Conservation (phyloP, 37 sponge, comb jelly and placozoan species). For the Crambe crambe region DNA sequence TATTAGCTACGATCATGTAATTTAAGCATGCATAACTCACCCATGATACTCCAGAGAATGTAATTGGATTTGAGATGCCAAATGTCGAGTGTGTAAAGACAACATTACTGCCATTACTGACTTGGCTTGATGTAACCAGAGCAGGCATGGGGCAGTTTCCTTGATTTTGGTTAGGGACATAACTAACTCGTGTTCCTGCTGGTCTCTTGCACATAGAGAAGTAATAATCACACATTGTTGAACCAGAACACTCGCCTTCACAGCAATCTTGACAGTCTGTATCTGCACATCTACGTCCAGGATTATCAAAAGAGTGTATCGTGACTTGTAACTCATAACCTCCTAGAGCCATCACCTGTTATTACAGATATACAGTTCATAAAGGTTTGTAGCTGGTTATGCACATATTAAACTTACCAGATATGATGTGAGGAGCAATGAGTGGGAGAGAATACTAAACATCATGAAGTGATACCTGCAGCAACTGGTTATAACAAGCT, state of each 20-base stretch:
- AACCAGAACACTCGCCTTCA: background rate
- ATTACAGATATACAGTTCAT: too few species aligned
- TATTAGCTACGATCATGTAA: too few species aligned
- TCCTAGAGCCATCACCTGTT: too few species aligned
- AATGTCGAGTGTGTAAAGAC: background rate
- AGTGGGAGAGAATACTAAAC: too few species aligned
- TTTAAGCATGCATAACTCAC: conserved; percentile 3
- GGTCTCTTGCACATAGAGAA: conserved; percentile 1
- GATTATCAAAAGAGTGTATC: background rate
- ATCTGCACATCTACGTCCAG: background rate
- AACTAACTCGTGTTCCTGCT: background rate
- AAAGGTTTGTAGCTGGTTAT: too few species aligned
- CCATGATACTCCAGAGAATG: background rate
- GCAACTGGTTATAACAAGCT: too few species aligned
- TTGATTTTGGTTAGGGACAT: background rate
- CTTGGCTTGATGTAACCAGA: background rate
- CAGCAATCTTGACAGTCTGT: background rate
- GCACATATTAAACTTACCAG: too few species aligned
- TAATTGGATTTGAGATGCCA: background rate
- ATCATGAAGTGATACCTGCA: too few species aligned
- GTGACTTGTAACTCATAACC: background rate
- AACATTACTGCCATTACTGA: background rate
- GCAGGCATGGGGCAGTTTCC: background rate
- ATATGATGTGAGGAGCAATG: too few species aligned
- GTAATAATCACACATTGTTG: background rate